A percentile compares a stretch with the other conserved stretches of the same genome.
These are phyloP conservation scores for Cataglyphis hispanica DNA, from an alignment of 1,140 invertebrate genomes.

Conservation along the genomic window DNA sequence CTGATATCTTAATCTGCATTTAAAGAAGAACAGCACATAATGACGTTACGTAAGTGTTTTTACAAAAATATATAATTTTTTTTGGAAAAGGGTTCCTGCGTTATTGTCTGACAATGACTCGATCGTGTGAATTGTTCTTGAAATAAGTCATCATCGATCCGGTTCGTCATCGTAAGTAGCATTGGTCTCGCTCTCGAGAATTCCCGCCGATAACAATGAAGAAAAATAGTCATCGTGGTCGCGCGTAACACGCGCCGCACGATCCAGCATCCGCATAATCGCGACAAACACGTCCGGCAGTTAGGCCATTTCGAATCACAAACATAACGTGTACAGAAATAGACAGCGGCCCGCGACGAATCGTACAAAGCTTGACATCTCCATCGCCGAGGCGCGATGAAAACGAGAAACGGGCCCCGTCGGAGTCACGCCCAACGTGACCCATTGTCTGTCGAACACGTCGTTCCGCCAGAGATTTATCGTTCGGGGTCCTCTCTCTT, in stretches of 20 bases:
- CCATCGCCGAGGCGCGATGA: conserved; percentile 75
- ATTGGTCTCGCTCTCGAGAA: conserved; percentile 59
- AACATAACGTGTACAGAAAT: conserved; percentile 57
- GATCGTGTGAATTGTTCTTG: background rate
- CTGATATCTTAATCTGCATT: no score
- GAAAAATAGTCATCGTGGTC: conserved; percentile 68
- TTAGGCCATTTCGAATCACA: conserved; percentile 9
- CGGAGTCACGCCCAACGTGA: conserved; percentile 70
- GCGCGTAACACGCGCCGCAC: conserved; percentile 60
- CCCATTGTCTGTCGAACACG: conserved; percentile 64
- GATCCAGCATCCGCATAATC: conserved; percentile 48
- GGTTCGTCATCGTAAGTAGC: conserved; percentile 29
- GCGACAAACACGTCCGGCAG: conserved; percentile 50
- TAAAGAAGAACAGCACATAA: background rate
- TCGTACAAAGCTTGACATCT: conserved; percentile 83
- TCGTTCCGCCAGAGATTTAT: conserved; percentile 81
- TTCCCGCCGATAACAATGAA: conserved; percentile 60
- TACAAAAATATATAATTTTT: background rate
- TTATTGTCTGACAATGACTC: background rate
- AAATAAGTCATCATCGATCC: conserved; percentile 50
- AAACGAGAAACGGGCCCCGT: conserved; percentile 56
- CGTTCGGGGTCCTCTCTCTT: conserved; percentile 76
- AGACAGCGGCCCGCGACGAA: conserved; percentile 83
- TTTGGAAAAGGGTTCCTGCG: background rate
- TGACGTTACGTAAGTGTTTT: background rate